phyloP scores from a whole-genome alignment of 2,888 invertebrate genomes.

The Zygogramma bicolorata region DNA sequence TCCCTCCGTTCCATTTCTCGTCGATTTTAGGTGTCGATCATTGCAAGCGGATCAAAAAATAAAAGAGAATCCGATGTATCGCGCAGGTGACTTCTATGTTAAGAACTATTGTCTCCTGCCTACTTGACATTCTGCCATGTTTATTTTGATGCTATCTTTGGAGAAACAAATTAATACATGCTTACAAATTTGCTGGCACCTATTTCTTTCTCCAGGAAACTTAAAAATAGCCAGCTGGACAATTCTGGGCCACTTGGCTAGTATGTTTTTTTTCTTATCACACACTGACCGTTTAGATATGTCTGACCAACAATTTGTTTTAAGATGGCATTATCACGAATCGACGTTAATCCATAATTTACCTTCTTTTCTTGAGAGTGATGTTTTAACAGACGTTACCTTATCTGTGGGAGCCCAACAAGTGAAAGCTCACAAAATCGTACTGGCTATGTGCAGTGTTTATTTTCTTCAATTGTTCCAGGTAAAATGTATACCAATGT shows the following conservation, averaged over 20 bases:
- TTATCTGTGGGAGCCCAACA: conserved; percentile 86
- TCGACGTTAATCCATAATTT: conserved; percentile 77
- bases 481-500: conserved; percentile 65
- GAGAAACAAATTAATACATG: conserved; percentile 51
- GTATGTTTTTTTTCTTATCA: conserved; percentile 30
- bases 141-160: conserved; percentile 48
- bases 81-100: background rate
- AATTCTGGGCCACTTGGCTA: conserved; percentile 60
- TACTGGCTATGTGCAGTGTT: conserved; percentile 89
- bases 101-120: conserved; percentile 3
- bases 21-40: too few relatives aligned
- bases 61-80: background rate
- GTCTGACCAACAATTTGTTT: conserved; percentile 61
- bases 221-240: conserved; percentile 66
- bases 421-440: conserved; percentile 87
- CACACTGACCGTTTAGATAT: conserved; percentile 50
- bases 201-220: conserved; percentile 64
- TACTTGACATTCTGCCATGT: conserved; percentile 23
- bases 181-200: conserved; percentile 64
- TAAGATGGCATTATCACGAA: conserved; percentile 65
- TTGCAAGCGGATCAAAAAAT: background rate
- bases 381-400: conserved; percentile 88
- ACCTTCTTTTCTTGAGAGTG: conserved; percentile 82
- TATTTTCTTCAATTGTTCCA: conserved; percentile 91
- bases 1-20: too few relatives aligned